Evolutionary conservation across 2,797 vertebrate species (phyloP), one percentile per base, ranked within the genome.

Genomic region (Myotis vivesi): DNA sequence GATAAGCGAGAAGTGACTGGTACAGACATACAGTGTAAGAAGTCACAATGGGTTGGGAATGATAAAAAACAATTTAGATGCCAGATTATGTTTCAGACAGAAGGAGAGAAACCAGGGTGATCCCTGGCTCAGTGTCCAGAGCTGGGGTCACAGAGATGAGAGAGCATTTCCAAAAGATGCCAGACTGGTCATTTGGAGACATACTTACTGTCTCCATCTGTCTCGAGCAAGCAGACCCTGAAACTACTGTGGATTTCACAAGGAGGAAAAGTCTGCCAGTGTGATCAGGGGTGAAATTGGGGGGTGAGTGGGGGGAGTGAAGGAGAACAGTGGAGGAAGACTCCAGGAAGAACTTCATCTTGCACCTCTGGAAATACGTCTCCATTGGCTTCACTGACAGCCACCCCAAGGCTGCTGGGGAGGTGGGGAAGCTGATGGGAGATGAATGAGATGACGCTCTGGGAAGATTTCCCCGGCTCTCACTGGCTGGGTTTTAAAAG

Each of bases 381-480:
- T 98, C 97, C 96, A 92, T 75, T 97, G 97, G 87, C 95, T 98
- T 97, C 96, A 96, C 94, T 98, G 97, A 97, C 98, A 97, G 92
- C 95, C 84, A 97, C 95, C 97, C 92, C 73, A 95, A 83, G 97
- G 98, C 97, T 85, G 89, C 81, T 68, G 22, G 17, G 46, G 93
- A 94, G 87, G 86, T 82, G 93, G 72, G 82, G 94, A 86, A 95
- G 92, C 89, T 92, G 95, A 96, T 95, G 92, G 96, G 96, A 98
- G 97, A 98, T 97, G 97, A 97, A 98, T 96, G 97, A 97, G 94
- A 96, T 97, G 96, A 95, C 93, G 97, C 97, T 87, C 97, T 96
- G 97, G 93, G 92, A 97, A 96, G 95, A 96, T 89, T 76, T 72
- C 51, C 59, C 49, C 57, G 84, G 95, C 93, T 97, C 97, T 98